Evolutionary conservation across 23 tunicate genomes (phyloP).

Genomic region (Ascidia mentula): DNA sequence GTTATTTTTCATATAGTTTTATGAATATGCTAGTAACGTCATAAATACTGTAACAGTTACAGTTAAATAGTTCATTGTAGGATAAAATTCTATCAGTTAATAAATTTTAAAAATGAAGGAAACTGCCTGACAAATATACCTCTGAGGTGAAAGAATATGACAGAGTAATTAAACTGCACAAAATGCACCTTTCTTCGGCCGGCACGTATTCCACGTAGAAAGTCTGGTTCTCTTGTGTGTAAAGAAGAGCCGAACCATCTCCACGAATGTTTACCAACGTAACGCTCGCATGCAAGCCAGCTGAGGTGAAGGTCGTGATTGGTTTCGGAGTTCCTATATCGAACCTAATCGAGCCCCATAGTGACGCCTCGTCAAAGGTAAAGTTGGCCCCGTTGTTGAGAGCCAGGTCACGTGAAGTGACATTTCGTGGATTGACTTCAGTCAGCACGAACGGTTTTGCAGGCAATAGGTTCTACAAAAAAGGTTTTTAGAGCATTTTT

Average conservation of each 20-base stretch:
- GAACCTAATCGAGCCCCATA: constrained; percentile 9
- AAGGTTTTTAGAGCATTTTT: too few species aligned
- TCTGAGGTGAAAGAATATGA: too few species aligned
- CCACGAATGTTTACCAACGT: constrained; percentile 27
- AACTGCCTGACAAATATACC: too few species aligned
- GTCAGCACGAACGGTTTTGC: constrained; percentile 20
- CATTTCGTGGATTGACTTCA: constrained; percentile 22
- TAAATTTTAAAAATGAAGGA: too few species aligned
- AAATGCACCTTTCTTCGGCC: constrained; percentile 12
- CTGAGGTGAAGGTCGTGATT: neutral
- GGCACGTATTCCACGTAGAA: constrained; percentile 25
- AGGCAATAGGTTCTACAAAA: constrained; percentile 11
- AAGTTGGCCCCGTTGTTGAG: constrained; percentile 16
- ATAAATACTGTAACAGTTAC: neutral
- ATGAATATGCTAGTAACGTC: neutral
- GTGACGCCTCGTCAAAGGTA: constrained; percentile 27
- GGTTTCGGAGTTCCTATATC: constrained; percentile 14
- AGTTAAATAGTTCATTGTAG: neutral
- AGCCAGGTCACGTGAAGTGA: constrained; percentile 11
- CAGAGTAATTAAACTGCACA: too few species aligned
- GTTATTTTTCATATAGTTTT: too few species aligned
- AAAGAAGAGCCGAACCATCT: constrained; percentile 13
- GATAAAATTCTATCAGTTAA: neutral
- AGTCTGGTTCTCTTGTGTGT: constrained; percentile 10
- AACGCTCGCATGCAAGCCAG: neutral